phyloP scores from a whole-genome alignment of 2,113 vertebrate species.

The Lasiurus cinereus region DNA sequence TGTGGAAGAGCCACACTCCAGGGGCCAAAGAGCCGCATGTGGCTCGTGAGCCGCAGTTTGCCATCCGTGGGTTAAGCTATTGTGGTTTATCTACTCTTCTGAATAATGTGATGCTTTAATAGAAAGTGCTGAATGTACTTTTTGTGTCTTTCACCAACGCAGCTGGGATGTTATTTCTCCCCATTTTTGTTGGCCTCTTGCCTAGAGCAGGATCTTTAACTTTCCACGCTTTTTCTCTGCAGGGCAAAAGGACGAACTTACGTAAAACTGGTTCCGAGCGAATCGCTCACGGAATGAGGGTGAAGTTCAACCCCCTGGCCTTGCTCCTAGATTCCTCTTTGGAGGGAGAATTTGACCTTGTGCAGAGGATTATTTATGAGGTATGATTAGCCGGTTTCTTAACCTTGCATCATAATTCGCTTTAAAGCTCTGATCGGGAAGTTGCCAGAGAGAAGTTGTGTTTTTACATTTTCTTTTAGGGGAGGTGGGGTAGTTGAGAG shows the following conservation, averaged over 20 bases:
- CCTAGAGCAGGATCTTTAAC: neutral
- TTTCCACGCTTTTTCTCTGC: slow-evolving; percentile 33
- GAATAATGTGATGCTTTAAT: neutral
- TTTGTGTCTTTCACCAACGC: neutral
- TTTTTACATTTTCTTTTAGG: slow-evolving; percentile 1
- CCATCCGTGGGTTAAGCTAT: too few relatives aligned
- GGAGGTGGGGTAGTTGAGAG: neutral
- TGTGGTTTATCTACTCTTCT: neutral
- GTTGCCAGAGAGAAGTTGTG: neutral
- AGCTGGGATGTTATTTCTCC: neutral
- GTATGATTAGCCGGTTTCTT: slow-evolving; percentile 83
- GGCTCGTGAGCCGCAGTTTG: too few relatives aligned
- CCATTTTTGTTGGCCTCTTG: neutral
- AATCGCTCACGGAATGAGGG: slow-evolving; percentile 96
- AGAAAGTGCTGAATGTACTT: neutral
- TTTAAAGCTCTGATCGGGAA: slow-evolving; percentile 46
- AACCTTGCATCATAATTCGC: neutral
- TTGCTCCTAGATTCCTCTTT: slow-evolving; percentile 97
- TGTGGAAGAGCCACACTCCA: too few relatives aligned
- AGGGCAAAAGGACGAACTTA: slow-evolving; percentile 98
- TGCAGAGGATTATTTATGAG: slow-evolving; percentile 99
- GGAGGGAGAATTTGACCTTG: slow-evolving; percentile 98
- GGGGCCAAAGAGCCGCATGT: too few relatives aligned
- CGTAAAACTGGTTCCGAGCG: slow-evolving; percentile 95
- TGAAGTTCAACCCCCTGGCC: slow-evolving; percentile 98